These are phyloP conservation scores for Drosophila paranaensis DNA, from an alignment of 2,888 invertebrate species.

Conservation along the genomic window DNA sequence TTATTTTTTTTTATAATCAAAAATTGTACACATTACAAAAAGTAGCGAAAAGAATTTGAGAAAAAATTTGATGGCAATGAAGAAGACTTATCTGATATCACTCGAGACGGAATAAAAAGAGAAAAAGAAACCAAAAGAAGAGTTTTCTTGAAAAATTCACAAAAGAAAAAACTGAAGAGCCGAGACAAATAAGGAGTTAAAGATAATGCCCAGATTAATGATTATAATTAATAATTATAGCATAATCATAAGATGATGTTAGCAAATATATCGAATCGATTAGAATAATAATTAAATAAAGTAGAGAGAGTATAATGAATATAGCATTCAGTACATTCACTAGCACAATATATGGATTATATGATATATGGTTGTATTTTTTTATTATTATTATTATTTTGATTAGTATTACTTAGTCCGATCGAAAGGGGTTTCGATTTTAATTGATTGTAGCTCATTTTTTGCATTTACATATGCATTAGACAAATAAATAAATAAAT, in stretches of 20 bases:
- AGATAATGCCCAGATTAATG: constrained; percentile 45
- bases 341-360: constrained; percentile 83
- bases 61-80: constrained; percentile 40
- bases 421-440: constrained; percentile 32
- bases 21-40: constrained; percentile 55
- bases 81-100: constrained; percentile 32
- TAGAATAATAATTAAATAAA: constrained; percentile 64
- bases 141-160: background rate
- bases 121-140: constrained; percentile 13
- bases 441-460: constrained; percentile 43
- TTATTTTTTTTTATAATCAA: constrained; percentile 21
- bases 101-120: constrained; percentile 21
- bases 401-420: constrained; percentile 42
- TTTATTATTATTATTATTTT: constrained; percentile 32
- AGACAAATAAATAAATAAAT: constrained; percentile 40
- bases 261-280: constrained; percentile 61
- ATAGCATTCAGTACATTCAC: constrained; percentile 85
- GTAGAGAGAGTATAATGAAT: constrained; percentile 80
- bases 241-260: constrained; percentile 52
- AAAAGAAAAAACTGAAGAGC: constrained; percentile 9
- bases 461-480: too few relatives aligned
- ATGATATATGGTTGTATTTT: constrained; percentile 66
- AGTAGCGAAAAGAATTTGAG: constrained; percentile 47
- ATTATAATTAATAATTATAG: too few relatives aligned
- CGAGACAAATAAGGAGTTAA: constrained; percentile 11